phyloP scores from a whole-genome alignment of 2,797 vertebrate genomes.

The Salarias fasciatus region DNA sequence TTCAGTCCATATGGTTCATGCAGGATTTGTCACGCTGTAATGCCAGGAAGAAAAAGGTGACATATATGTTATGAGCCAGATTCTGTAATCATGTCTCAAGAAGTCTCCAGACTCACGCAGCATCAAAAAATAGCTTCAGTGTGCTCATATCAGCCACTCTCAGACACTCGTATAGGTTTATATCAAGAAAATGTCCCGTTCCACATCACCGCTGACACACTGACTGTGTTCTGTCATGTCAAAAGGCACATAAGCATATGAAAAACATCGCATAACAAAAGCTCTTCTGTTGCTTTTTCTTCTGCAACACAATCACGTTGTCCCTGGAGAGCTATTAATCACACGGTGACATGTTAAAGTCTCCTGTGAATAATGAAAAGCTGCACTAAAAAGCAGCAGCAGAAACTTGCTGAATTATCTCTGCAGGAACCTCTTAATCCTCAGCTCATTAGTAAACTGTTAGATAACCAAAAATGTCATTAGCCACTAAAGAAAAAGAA shows the following conservation, averaged over 20 bases:
- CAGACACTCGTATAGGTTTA: neutral
- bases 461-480: slow-evolving; percentile 8
- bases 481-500: neutral
- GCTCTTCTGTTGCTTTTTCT: too few species aligned
- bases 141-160: neutral
- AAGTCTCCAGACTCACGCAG: neutral
- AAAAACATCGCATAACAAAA: neutral
- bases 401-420: slow-evolving; percentile 10
- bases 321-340: too few species aligned
- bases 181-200: neutral
- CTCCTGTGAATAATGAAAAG: too few species aligned
- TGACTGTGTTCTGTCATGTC: neutral
- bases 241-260: neutral
- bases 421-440: slow-evolving; percentile 13
- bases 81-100: slow-evolving; percentile 2
- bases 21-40: too few species aligned
- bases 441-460: slow-evolving; percentile 10
- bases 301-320: too few species aligned
- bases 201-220: slow-evolving; percentile 2
- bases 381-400: neutral
- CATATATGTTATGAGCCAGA: too few species aligned
- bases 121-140: neutral
- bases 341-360: too few species aligned
- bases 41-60: too few species aligned
- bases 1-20: neutral